Percentiles rank a stretch among this genome's conserved stretches.
Conservation (phyloP, 53 echinoderm and acorn worm species). For the Echinometra lucunter region DNA sequence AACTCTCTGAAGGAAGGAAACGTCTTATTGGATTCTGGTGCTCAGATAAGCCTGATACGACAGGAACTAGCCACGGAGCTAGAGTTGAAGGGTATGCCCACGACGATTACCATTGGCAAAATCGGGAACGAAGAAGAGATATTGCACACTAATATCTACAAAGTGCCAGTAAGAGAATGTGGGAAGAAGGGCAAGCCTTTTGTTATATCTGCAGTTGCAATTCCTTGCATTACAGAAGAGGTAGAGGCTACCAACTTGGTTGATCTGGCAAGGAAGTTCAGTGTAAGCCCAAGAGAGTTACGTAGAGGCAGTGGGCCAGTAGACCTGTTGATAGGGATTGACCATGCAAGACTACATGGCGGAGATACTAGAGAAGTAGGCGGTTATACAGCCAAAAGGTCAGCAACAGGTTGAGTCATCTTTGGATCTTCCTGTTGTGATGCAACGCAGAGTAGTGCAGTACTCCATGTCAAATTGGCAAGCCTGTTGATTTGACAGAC, state of each 20-base stretch:
- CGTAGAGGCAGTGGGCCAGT: not conserved
- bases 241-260: not conserved
- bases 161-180: not conserved
- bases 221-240: not conserved
- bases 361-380: slow-evolving; percentile 52
- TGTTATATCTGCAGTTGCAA: not conserved
- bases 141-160: not conserved
- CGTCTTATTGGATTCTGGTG: not conserved
- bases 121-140: not conserved
- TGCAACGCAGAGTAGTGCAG: not conserved
- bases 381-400: slow-evolving; percentile 54
- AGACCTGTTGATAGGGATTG: not conserved
- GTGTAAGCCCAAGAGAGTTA: not conserved
- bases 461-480: slow-evolving; percentile 26
- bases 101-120: not conserved
- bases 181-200: not conserved
- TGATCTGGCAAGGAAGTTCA: not conserved
- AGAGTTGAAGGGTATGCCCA: not conserved
- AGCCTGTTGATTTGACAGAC: not conserved
- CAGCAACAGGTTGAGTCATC: slow-evolving; percentile 67
- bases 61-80: not conserved
- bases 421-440: not conserved
- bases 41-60: not conserved
- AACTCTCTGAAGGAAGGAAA: not conserved
- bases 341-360: slow-evolving; percentile 30